Conservation (phyloP, 92 coral and sea anemone species). For the Zoanthus gigantus region DNA sequence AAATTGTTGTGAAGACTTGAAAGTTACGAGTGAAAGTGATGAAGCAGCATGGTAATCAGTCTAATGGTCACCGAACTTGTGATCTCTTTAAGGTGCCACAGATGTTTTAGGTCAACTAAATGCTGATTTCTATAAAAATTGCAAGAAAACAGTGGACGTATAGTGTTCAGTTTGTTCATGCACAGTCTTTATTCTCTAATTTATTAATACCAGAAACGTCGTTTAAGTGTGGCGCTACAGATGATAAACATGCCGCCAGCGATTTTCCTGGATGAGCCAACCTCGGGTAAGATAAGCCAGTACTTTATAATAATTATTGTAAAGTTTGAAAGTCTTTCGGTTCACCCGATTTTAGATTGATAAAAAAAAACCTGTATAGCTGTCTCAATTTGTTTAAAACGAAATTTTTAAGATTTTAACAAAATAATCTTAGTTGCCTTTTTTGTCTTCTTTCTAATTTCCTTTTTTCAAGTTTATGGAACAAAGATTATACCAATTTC, state of each 20-base stretch:
- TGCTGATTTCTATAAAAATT: background rate
- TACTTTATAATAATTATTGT: background rate
- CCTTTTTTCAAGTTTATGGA: background rate
- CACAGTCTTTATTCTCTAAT: background rate
- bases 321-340: too few relatives aligned
- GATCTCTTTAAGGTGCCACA: too few relatives aligned
- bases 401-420: background rate
- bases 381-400: too few relatives aligned
- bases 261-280: conserved; percentile 73
- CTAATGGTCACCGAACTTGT: too few relatives aligned
- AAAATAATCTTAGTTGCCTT: background rate
- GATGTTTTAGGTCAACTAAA: too few relatives aligned
- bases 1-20: too few relatives aligned
- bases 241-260: conserved; percentile 76
- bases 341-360: background rate
- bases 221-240: conserved; percentile 73
- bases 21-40: too few relatives aligned
- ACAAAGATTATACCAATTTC: background rate
- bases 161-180: background rate
- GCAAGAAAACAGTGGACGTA: background rate
- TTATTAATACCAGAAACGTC: conserved; percentile 54
- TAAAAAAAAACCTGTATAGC: too few relatives aligned
- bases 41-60: too few relatives aligned
- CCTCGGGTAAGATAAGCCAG: conserved; percentile 54
- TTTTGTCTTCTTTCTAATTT: too few relatives aligned